Evolutionary conservation across 2,888 invertebrate genomes (phyloP), one percentile per base, ranked within the genome.

Genomic region (Phlogophora meticulosa): DNA sequence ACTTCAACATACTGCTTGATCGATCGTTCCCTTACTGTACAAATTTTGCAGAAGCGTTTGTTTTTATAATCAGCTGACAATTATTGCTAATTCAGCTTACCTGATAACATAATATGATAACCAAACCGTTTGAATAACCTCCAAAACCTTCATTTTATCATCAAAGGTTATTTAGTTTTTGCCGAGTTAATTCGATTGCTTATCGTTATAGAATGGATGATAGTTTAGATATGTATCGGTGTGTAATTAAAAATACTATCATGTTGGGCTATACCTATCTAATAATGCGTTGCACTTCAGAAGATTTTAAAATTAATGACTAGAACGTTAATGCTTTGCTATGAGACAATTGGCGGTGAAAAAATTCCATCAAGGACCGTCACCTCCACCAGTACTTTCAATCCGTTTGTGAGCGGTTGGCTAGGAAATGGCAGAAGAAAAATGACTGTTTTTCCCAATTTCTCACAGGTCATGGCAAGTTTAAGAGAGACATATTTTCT

Each of bases 1-100:
- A 55, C 42, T 80, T 79, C 32, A 80, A 74, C 78, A 82, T 82
- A 2, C 52, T 75, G 24, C n/a, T 53, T 20, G 22, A 40, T 38
- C 9, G 3, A 56, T 34, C 28, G 36, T 48, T 51, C 43, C 7
- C 22, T 49, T 40, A 72, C 61, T 80, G 60, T 40, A 7, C 0
- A 1, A 4, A 24, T 57, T 48, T 46, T 15, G n/a, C 1, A 11
- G 40, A n/a, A 46, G n/a, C 40, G 2, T 68, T 72, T 60, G 64
- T 66, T 69, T 79, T 71, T 80, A 80, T 80, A 76, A 24, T 42
- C 36, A 34, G 11, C 28, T 20, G 15, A 22, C 15, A 24, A 15
- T 46, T 28, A 42, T 36, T 40, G 36, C 24, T 11, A n/a, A 49
- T 46, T 22, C 13, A 24, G 42, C 72, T 67, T 53, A 49, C 15